Evolutionary conservation across 2,888 invertebrate species (phyloP), one percentile per base, ranked within the genome.

Genomic region (Acleris emargana): DNA sequence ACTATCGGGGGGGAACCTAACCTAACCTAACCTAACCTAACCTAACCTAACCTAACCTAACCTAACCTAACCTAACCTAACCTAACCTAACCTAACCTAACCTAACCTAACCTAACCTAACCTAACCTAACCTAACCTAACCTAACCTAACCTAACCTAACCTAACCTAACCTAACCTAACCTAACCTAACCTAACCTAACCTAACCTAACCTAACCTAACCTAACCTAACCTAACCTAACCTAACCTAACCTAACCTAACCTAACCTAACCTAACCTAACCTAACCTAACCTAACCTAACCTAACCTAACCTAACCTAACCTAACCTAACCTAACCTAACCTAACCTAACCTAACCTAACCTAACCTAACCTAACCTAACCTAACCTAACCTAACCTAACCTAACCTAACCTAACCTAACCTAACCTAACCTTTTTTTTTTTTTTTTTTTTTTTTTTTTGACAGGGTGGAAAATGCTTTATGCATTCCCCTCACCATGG

Each of bases 321-420:
- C 57, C 57, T 57, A 57, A 57, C 57, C 57, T 57, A 57, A 57
- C 57, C 57, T 57, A 57, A 57, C 57, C 57, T 57, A 57, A 57
- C 57, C 57, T 57, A 57, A 57, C 57, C 57, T 57, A 45, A 45
- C 45, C 57, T 45, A 57, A 57, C 57, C 57, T 57, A 57, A 57
- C 57, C 57, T 57, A 57, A 54, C 45, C 49, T 49, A 55, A 49
- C 42, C 50, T 51, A 38, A 51, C 59, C 59, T 59, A 51, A 51
- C 59, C 59, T 59, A 51, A 51, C 62, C 64, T 49, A 58, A 57
- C 58, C 52, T 51, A 57, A 52, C 57, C 62, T 62, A 62, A 62
- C 62, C 55, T 55, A 62, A 64, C 70, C 68, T 68, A 70, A 70
- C 70, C 70, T 68, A 70, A 70, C 70, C 70, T 68, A 70, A 70